phyloP scores from a whole-genome alignment of 2,888 invertebrate genomes.

The Andrena bicolor region DNA sequence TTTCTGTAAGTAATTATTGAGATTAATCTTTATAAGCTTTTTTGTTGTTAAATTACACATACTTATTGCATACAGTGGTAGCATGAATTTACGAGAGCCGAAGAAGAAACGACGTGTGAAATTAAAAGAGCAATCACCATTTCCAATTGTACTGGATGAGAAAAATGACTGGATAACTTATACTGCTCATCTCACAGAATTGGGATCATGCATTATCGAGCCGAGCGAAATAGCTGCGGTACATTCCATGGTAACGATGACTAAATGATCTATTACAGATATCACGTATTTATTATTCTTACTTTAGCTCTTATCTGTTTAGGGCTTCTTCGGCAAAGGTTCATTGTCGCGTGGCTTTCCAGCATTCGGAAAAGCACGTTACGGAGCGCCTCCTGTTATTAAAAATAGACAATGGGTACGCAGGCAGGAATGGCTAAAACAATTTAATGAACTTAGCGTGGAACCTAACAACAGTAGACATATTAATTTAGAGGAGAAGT shows the following conservation, averaged over 20 bases:
- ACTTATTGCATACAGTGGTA: conserved; percentile 21
- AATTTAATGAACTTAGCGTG: conserved; percentile 76
- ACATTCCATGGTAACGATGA: conserved; percentile 86
- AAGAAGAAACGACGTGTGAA: conserved; percentile 85
- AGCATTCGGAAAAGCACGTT: conserved; percentile 83
- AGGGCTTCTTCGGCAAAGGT: conserved; percentile 92
- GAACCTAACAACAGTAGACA: conserved; percentile 62
- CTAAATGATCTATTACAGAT: neutral
- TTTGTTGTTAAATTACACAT: neutral
- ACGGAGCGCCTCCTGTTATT: conserved; percentile 86
- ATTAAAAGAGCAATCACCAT: conserved; percentile 80
- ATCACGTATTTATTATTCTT: neutral
- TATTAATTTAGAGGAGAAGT: conserved; percentile 13
- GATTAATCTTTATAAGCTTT: neutral
- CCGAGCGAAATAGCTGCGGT: conserved; percentile 87
- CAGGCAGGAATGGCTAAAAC: conserved; percentile 87
- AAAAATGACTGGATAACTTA: conserved; percentile 86
- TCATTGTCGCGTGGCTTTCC: conserved; percentile 88
- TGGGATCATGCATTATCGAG: conserved; percentile 88
- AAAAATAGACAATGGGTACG: conserved; percentile 88
- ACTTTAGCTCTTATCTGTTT: conserved; percentile 2
- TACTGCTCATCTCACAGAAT: conserved; percentile 89
- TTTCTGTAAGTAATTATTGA: neutral
- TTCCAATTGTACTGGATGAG: conserved; percentile 84
- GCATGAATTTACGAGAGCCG: conserved; percentile 86